phyloP scores from a whole-genome alignment of 2,113 vertebrate species.

The Felis chaus region DNA sequence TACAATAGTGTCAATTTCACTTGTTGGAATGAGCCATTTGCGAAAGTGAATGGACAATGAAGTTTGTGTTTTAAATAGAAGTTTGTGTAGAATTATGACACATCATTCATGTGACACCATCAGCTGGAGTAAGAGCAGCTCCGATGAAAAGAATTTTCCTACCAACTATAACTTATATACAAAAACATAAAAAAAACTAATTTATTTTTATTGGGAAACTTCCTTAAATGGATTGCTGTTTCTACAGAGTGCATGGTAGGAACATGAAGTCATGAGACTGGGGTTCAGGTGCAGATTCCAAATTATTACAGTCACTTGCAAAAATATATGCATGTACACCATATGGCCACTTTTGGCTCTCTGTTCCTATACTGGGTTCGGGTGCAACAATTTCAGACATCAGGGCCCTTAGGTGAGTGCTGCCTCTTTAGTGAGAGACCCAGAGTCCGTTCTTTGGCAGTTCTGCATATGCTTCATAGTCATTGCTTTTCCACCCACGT shows the following conservation, averaged over 20 bases:
- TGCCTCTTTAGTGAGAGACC: not conserved
- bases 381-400: not conserved
- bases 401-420: not conserved
- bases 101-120: not conserved
- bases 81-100: not conserved
- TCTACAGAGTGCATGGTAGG: not conserved
- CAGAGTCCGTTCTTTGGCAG: not conserved
- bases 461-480: not conserved
- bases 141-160: not conserved
- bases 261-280: not conserved
- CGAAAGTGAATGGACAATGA: not conserved
- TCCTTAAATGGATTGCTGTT: not conserved
- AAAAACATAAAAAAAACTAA: not conserved
- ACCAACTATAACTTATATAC: not conserved
- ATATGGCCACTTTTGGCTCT: not conserved
- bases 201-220: not conserved
- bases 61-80: slow-evolving; percentile 21
- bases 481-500: not conserved
- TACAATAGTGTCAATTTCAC: not conserved
- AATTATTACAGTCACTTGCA: not conserved
- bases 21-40: not conserved
- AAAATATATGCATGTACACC: not conserved
- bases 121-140: not conserved
- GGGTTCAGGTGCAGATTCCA: not conserved
- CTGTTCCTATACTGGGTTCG: not conserved